Percentiles rank a stretch among this genome's conserved stretches.
Evolutionary conservation across 2,113 vertebrate genomes (phyloP).

Genomic region (Trichechus manatus): DNA sequence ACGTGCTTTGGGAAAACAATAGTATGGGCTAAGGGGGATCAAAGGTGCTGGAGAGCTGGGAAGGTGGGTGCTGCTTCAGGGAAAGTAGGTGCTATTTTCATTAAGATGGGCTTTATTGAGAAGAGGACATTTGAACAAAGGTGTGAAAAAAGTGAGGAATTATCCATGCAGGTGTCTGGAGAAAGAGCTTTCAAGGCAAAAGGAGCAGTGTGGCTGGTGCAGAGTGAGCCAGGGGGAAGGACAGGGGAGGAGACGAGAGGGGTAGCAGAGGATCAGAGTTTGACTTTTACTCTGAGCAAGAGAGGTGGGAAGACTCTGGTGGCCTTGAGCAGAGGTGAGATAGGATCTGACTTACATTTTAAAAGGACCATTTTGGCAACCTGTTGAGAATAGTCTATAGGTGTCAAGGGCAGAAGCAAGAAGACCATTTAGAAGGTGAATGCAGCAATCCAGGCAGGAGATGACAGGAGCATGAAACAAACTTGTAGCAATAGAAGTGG

Average conservation of each 20-base stretch:
- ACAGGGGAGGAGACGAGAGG: rapidly evolving
- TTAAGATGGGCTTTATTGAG: neutral
- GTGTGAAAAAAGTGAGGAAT: neutral
- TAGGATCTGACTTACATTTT: neutral
- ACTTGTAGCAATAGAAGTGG: neutral
- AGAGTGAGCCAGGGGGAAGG: neutral
- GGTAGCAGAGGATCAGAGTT: neutral
- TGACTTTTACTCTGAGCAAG: neutral
- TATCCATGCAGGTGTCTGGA: neutral
- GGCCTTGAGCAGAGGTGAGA: neutral
- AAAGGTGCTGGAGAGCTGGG: neutral
- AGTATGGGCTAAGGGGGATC: neutral
- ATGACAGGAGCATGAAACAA: too few species aligned
- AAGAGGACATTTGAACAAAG: neutral
- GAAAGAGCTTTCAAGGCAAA: neutral
- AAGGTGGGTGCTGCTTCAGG: neutral
- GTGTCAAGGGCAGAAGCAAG: neutral
- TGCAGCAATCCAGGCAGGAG: neutral
- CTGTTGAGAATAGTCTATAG: neutral
- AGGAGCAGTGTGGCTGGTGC: neutral
- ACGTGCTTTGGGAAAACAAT: neutral
- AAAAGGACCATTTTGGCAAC: neutral
- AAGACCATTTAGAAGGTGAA: neutral
- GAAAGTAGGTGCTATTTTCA: neutral
- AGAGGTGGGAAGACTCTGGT: neutral